Percentiles rank a stretch among this genome's conserved stretches.
Conservation (phyloP, 64 coral and sea anemone species). For the Actinia tenebrosa region DNA sequence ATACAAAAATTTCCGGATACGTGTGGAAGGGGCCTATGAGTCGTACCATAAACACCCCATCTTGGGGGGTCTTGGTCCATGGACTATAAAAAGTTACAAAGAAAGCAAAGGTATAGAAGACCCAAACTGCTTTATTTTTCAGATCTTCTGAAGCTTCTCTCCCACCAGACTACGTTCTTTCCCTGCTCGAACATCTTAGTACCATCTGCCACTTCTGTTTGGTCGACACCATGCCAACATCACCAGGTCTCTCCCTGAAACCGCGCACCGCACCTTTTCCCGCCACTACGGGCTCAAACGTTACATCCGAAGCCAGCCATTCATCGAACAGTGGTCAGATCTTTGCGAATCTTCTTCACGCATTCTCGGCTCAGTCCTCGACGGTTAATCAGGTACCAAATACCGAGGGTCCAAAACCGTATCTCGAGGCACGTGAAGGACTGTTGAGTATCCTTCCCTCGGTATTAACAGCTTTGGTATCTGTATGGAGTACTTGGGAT, state of each 20-base stretch:
- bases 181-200: conserved; percentile 64
- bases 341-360: conserved; percentile 94
- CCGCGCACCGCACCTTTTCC: conserved; percentile 62
- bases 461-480: conserved; percentile 62
- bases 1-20: no score
- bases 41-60: no score
- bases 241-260: conserved; percentile 83
- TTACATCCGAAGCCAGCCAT: conserved; percentile 43
- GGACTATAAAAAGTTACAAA: not conserved
- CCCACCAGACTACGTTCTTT: conserved; percentile 83
- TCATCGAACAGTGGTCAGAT: conserved; percentile 72
- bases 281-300: conserved; percentile 17
- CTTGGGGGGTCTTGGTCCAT: no score
- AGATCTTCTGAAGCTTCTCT: conserved; percentile 29
- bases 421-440: conserved; percentile 83
- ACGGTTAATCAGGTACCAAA: conserved; percentile 54
- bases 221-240: conserved; percentile 58
- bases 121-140: not conserved
- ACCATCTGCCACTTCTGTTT: conserved; percentile 94
- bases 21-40: no score
- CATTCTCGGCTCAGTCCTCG: conserved; percentile 78
- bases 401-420: conserved; percentile 62
- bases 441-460: conserved; percentile 76
- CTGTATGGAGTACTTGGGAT: conserved; percentile 82
- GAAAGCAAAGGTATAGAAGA: not conserved